These are phyloP conservation scores for Erethizon dorsatum DNA, from an alignment of 2,797 vertebrate genomes.

Conservation along the genomic window DNA sequence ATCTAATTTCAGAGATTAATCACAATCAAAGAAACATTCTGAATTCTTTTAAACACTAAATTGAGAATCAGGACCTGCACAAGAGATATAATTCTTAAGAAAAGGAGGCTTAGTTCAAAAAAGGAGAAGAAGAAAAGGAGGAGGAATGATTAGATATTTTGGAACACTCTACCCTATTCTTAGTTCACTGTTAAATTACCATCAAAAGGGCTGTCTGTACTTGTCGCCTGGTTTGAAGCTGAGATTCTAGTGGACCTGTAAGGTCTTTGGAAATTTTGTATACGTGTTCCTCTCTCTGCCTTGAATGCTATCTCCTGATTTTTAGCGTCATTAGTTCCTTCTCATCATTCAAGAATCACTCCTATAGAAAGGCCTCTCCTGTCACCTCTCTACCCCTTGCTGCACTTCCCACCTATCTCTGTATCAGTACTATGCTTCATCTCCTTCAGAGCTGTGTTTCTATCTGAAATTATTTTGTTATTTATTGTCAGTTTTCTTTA, in stretches of 20 bases:
- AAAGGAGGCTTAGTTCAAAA: neutral
- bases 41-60: neutral
- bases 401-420: neutral
- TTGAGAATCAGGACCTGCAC: neutral
- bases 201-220: neutral
- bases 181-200: neutral
- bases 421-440: neutral
- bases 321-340: neutral
- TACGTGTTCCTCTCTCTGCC: neutral
- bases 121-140: neutral
- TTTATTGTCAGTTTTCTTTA: neutral
- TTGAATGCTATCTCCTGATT: neutral
- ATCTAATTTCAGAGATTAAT: constrained; percentile 40
- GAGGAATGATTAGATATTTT: neutral
- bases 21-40: neutral
- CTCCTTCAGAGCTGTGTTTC: neutral
- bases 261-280: neutral
- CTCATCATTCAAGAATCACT: neutral
- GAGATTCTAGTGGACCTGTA: neutral
- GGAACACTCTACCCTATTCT: neutral
- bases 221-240: neutral
- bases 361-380: neutral
- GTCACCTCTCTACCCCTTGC: neutral
- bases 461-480: neutral
- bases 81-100: neutral